phyloP scores from a whole-genome alignment of 2,113 vertebrate genomes.

The Strix aluco region DNA sequence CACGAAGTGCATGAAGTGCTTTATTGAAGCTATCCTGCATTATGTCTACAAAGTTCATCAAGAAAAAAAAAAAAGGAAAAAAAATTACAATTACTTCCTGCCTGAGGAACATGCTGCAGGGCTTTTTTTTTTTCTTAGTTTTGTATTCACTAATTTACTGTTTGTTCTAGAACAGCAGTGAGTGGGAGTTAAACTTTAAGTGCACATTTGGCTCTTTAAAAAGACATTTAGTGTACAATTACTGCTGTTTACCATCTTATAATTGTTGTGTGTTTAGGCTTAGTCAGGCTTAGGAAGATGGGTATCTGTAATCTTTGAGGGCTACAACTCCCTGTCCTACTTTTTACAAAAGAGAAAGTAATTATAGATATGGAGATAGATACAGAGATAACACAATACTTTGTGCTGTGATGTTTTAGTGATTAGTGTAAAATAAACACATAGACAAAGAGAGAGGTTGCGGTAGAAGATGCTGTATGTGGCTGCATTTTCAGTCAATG shows the following conservation, averaged over 20 bases:
- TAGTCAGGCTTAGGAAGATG: constrained; percentile 64
- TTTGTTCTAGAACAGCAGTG: constrained; percentile 70
- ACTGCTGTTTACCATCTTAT: constrained; percentile 73
- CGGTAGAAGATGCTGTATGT: background rate
- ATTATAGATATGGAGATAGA: constrained; percentile 59
- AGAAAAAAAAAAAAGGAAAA: background rate
- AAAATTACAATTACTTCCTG: background rate
- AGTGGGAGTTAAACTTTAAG: constrained; percentile 74
- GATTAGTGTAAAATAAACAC: constrained; percentile 13
- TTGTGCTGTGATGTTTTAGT: constrained; percentile 6
- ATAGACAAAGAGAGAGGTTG: background rate
- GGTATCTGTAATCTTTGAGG: constrained; percentile 68
- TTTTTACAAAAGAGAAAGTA: constrained; percentile 62
- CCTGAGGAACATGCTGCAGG: background rate
- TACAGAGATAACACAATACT: constrained; percentile 28
- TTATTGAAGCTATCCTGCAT: constrained; percentile 18
- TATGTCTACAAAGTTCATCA: background rate
- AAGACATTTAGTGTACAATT: constrained; percentile 76
- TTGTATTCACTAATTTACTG: constrained; percentile 65
- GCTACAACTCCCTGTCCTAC: constrained; percentile 63
- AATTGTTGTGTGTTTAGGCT: constrained; percentile 71
- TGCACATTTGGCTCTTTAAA: constrained; percentile 72
- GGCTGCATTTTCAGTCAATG: background rate
- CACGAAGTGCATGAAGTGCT: background rate
- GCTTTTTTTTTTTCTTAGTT: background rate